A percentile compares a stretch with the other conserved stretches of the same genome.
phyloP scores from a whole-genome alignment of 37 sponge, comb jelly and placozoan genomes.

The Theonella swinhoei region DNA sequence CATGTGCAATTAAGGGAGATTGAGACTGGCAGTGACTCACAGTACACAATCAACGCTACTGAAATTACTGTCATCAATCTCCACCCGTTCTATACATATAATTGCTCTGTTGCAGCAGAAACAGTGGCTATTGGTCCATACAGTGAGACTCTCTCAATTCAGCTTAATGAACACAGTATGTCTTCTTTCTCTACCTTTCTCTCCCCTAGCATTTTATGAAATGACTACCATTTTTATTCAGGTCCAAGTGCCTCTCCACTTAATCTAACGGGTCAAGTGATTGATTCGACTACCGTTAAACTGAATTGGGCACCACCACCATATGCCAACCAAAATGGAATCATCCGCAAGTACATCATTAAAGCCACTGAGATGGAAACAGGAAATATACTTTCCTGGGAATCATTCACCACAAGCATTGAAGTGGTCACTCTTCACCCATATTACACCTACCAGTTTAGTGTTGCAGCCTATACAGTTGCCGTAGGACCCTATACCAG shows the following conservation, averaged over 20 bases:
- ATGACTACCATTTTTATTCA: not conserved
- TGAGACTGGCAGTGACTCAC: not conserved
- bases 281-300: not conserved
- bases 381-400: not conserved
- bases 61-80: slow-evolving; percentile 7
- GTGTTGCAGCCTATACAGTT: slow-evolving; percentile 16
- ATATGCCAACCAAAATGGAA: slow-evolving; percentile 20
- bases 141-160: not conserved
- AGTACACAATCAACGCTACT: slow-evolving; percentile 6
- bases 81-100: slow-evolving; percentile 59
- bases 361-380: slow-evolving; percentile 3
- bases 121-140: slow-evolving; percentile 51
- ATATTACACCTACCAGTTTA: not conserved
- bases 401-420: not conserved
- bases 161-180: slow-evolving; percentile 43
- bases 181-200: too few relatives aligned
- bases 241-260: not conserved
- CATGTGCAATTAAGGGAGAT: not conserved
- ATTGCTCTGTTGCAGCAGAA: slow-evolving; percentile 26
- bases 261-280: not conserved
- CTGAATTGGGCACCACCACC: slow-evolving; percentile 27
- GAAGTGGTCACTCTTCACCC: slow-evolving; percentile 1
- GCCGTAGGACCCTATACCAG: not conserved
- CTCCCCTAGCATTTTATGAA: not conserved
- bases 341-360: slow-evolving; percentile 4